Conservation (phyloP, 1,140 invertebrate genomes). For the Zaprionus davidi region DNA sequence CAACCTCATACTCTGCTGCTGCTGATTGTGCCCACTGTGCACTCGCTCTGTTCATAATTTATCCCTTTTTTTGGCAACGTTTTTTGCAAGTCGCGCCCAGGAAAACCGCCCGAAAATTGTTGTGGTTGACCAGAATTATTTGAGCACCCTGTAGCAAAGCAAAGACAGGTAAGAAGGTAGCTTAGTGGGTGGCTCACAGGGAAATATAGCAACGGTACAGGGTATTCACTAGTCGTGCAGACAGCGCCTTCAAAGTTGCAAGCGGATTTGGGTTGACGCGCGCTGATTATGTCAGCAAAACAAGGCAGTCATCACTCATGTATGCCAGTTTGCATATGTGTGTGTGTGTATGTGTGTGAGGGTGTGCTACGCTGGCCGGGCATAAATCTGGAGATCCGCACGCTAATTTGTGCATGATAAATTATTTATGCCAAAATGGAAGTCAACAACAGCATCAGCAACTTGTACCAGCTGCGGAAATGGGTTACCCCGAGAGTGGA, state of each 20-base stretch:
- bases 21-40: not conserved
- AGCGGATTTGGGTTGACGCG: not conserved
- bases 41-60: conserved; percentile 24
- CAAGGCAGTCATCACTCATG: conserved; percentile 69
- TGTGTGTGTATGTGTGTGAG: conserved; percentile 18
- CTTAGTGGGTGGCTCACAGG: not conserved
- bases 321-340: conserved; percentile 11
- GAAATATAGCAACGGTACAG: too few species aligned
- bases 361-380: conserved; percentile 14
- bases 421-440: conserved; percentile 80
- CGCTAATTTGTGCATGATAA: conserved; percentile 83
- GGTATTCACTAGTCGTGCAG: not conserved
- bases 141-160: conserved; percentile 16
- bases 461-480: conserved; percentile 7
- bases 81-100: conserved; percentile 19
- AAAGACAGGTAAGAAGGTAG: not conserved
- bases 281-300: conserved; percentile 42
- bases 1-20: not conserved
- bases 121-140: conserved; percentile 75
- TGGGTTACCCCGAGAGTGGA: not conserved
- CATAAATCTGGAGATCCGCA: conserved; percentile 69
- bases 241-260: conserved; percentile 44
- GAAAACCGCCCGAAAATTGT: conserved; percentile 63
- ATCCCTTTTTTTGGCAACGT: conserved; percentile 35
- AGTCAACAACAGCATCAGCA: conserved; percentile 43